Conservation (phyloP, 2,113 vertebrate species). For the Chionis minor region DNA sequence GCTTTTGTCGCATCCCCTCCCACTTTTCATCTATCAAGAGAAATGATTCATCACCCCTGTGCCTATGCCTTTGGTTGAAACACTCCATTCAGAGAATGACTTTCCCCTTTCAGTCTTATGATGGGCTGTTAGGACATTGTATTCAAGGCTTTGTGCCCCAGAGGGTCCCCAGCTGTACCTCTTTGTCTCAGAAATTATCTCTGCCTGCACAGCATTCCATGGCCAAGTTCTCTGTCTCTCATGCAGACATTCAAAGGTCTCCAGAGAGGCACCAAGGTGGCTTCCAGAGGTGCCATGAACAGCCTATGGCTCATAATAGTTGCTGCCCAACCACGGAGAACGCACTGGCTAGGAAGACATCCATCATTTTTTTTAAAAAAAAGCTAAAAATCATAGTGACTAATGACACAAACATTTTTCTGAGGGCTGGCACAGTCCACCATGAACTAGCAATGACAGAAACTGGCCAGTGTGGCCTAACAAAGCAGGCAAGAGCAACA, state of each 20-base stretch:
- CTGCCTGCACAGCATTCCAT: background rate
- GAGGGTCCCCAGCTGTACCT: background rate
- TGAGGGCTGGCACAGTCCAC: background rate
- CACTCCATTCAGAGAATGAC: background rate
- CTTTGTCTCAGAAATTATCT: background rate
- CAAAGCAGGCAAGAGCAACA: background rate
- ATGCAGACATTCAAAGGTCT: background rate
- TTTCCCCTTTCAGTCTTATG: background rate
- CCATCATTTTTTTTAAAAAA: background rate
- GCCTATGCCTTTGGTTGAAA: background rate
- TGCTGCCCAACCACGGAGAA: background rate
- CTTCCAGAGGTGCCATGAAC: no score
- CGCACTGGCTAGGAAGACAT: background rate
- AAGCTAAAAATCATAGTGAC: background rate
- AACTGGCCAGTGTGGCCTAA: background rate
- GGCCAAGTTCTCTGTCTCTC: background rate
- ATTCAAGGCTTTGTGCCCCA: background rate
- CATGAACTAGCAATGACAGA: background rate
- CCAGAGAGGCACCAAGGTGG: no score
- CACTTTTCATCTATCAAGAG: background rate
- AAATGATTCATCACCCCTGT: background rate
- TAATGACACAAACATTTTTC: background rate
- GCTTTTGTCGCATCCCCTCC: background rate
- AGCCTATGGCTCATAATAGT: no score
- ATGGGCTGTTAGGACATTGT: background rate